Evolutionary conservation across 2,888 invertebrate genomes (phyloP).

Genomic region (Pachydiplax longipennis): DNA sequence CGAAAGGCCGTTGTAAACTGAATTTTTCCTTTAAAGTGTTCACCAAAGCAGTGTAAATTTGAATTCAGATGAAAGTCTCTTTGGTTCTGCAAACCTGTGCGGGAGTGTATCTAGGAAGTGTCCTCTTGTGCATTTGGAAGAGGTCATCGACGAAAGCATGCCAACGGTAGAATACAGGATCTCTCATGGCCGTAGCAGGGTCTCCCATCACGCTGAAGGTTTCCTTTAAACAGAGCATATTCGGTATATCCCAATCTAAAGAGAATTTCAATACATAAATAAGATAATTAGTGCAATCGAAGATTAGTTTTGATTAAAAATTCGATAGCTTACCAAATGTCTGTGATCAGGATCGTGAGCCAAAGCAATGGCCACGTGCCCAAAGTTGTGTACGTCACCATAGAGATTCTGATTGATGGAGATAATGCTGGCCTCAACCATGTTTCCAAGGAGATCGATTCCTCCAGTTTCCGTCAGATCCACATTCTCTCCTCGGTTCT

Average conservation of each 20-base stretch:
- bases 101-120: conserved; percentile 70
- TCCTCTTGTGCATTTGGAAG: conserved; percentile 77
- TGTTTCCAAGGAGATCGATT: conserved; percentile 55
- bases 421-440: conserved; percentile 58
- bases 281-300: too few species aligned
- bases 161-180: conserved; percentile 87
- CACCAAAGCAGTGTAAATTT: too few species aligned
- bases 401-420: conserved; percentile 22
- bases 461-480: conserved; percentile 67
- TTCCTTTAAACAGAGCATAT: conserved; percentile 48
- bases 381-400: conserved; percentile 55
- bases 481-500: conserved; percentile 68
- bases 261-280: too few species aligned
- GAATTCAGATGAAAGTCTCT: too few species aligned
- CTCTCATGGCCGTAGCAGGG: conserved; percentile 84
- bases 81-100: conserved; percentile 61
- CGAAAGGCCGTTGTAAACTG: too few species aligned
- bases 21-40: too few species aligned
- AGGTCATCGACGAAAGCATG: conserved; percentile 81
- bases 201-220: conserved; percentile 83
- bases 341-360: conserved; percentile 54
- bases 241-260: too few species aligned
- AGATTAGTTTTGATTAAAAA: neutral
- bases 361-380: conserved; percentile 55
- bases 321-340: conserved; percentile 57